Evolutionary conservation across 2,797 vertebrate species (phyloP).

Genomic region (Pogonophryne albipinna): DNA sequence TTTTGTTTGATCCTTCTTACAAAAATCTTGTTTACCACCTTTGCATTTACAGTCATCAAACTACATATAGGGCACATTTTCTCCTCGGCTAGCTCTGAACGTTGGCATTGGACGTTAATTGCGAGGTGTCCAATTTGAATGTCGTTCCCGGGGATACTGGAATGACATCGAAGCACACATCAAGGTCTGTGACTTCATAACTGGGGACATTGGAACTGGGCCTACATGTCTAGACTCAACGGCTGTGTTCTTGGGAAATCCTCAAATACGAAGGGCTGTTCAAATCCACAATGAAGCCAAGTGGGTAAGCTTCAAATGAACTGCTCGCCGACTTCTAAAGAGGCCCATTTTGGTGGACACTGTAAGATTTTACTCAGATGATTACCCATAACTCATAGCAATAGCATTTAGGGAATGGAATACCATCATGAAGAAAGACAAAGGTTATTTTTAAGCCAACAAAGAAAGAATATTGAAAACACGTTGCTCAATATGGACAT

Average conservation of each 20-base stretch:
- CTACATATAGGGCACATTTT: no score
- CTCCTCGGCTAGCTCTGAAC: not conserved
- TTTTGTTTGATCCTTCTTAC: no score
- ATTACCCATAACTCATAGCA: not conserved
- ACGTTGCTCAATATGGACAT: no score
- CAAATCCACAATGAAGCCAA: not conserved
- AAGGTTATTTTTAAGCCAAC: not conserved
- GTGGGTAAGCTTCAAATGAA: not conserved
- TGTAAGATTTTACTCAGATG: not conserved
- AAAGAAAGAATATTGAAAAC: not conserved
- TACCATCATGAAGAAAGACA: not conserved
- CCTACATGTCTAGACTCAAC: not conserved
- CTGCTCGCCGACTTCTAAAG: not conserved
- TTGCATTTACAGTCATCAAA: not conserved
- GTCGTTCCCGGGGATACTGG: no score
- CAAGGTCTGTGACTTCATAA: not conserved
- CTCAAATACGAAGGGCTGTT: not conserved
- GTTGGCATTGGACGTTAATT: not conserved
- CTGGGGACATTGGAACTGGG: not conserved
- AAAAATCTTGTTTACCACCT: not conserved
- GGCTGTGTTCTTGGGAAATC: no score
- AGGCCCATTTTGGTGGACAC: not conserved
- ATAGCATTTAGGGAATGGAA: not conserved
- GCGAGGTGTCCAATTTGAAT: no score
- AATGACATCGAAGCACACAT: slow-evolving; percentile 4